phyloP scores from a whole-genome alignment of 2,113 vertebrate genomes.

The Perca fluviatilis region DNA sequence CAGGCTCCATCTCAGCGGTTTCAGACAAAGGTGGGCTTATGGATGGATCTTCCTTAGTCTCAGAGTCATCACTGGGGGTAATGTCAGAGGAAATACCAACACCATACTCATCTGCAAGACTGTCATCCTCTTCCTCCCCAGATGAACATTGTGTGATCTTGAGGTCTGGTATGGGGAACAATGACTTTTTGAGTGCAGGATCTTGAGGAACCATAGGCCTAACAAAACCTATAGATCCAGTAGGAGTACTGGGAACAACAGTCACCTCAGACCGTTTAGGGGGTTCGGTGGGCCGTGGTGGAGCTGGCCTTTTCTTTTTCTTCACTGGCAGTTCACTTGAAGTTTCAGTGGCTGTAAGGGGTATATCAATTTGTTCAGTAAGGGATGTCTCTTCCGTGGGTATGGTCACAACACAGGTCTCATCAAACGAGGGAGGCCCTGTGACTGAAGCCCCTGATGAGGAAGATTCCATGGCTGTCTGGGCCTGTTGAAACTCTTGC shows the following conservation, averaged over 20 bases:
- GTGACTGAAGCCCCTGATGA: slow-evolving; percentile 78
- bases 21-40: slow-evolving; percentile 83
- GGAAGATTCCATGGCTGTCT: slow-evolving; percentile 85
- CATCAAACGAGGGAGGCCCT: slow-evolving; percentile 82
- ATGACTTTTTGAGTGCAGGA: slow-evolving; percentile 83
- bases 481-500: slow-evolving; percentile 86
- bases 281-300: slow-evolving; percentile 81
- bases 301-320: slow-evolving; percentile 86
- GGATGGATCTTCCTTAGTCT: slow-evolving; percentile 80
- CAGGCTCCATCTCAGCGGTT: slow-evolving; percentile 86
- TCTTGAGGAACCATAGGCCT: slow-evolving; percentile 81
- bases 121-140: slow-evolving; percentile 92
- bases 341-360: slow-evolving; percentile 83
- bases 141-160: slow-evolving; percentile 99
- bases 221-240: slow-evolving; percentile 72
- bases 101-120: slow-evolving; percentile 87
- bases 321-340: slow-evolving; percentile 87
- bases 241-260: slow-evolving; percentile 67
- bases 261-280: slow-evolving; percentile 79
- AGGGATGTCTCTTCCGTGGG: slow-evolving; percentile 83
- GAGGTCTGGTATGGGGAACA: slow-evolving; percentile 96
- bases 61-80: slow-evolving; percentile 87
- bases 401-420: slow-evolving; percentile 91
- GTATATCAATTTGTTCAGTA: slow-evolving; percentile 80
- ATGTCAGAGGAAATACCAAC: slow-evolving; percentile 89